Evolutionary conservation across 2,888 invertebrate genomes (phyloP), one percentile per base, ranked within the genome.

Genomic region (Aleiodes testaceus): DNA sequence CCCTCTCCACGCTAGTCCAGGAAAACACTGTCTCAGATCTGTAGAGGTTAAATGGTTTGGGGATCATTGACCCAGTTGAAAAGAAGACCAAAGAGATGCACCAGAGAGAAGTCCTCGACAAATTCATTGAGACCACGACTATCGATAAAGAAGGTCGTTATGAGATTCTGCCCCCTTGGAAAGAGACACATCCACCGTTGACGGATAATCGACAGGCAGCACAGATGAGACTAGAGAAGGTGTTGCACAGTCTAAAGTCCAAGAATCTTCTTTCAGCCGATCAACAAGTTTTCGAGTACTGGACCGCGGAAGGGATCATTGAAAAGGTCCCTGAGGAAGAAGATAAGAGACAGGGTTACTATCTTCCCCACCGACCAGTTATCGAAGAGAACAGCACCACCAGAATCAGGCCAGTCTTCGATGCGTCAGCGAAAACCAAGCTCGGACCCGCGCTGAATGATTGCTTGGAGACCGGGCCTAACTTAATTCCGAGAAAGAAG

Each of bases 131-230:
- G 30, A 85, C 82, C 0, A 79, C 70, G 14, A 6, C 22, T 16
- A 7, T n/a, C 22, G 26, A 49, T 30, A 16, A 61, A 3, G 77
- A 81, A n/a, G 79, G 80, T 3, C 75, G 84, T 1, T 87, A 83
- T 73, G 81, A 81, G 66, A 80, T 84, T 2, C 49, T 69, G 26
- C 72, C 85, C 11, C 84, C 85, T 11, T 84, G 83, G 82, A 75
- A 79, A 16, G 79, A 81, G 16, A 79, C 78, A 52, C 82, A 83
- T 72, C 80, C 81, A 1, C 80, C 78, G 6, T 55, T 85, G 1
- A 70, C 78, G 14, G 64, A 59, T 53, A 82, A 84, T 74, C 79
- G 75, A 36, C 59, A 75, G 5, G 16, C 80, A 12, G 78, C 81
- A 0, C 66, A 69, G 47, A 82, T 74, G 49, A 76, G 82, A 63